Base-by-base conservation (phyloP, 2,888 invertebrate species). In the Vannuccia rotundouncinata region DNA sequence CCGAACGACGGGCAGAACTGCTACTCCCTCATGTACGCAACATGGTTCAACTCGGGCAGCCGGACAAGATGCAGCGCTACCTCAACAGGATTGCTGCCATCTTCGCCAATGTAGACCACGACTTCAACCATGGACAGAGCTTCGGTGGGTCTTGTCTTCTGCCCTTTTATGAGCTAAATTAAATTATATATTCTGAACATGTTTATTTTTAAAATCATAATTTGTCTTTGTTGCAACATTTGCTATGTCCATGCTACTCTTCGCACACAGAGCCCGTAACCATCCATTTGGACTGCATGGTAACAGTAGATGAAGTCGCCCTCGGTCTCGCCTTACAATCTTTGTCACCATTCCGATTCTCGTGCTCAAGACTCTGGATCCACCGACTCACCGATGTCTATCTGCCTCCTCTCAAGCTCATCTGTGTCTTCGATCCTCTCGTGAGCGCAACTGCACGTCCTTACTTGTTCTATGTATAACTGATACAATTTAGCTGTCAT, bases 251-350 rank as follows among this genome's bases (percentile, higher is more conserved):
- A n/a, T n/a, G n/a, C n/a, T n/a, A n/a, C n/a, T n/a, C n/a, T n/a
- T n/a, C n/a, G n/a, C n/a, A n/a, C 82, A 5, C 80, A 86, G 86
- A 84, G 1, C 83, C 84, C 1, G 82, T 86, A 25, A 85, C 84
- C 0, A 84, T 86, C 25, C 60, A 83, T 28, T 75, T 85, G 22
- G 85, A 85, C 82, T 85, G 85, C 81, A 84, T 85, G 78, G 81
- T 85, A 28, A 84, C 83, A 1, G 82, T 85, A 17, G 86, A 86
- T 79, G 86, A 86, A 79, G 85, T 86, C 13, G 85, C 85, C 1
- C 84, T 86, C 74, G 86, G 86, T 5, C 82, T 86, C 28, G 84
- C 84, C 31, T 82, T 86, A n/a, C 86, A 86, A 82, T 81, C 82
- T 25, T 82, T 82, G 76, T 83, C 85, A 28, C 86, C 86, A 0